Base-by-base conservation (phyloP, 2,888 invertebrate species). In the Stramonita haemastoma region DNA sequence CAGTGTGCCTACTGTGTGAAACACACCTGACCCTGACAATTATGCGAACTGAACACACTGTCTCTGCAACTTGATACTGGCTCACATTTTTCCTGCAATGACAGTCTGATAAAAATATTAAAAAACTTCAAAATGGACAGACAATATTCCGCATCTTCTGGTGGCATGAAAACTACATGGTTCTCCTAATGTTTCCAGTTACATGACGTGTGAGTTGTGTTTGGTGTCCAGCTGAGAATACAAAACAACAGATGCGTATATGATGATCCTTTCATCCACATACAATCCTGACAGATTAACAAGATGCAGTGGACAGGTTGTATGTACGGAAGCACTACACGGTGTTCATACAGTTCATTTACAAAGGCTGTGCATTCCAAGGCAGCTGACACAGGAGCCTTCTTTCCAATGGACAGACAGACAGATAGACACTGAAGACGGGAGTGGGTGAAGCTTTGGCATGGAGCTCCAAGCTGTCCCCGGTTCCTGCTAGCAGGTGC, bases 401-500 rank as follows among this genome's bases (percentile, higher is more conserved):
- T 34, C 26, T 32, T 19, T 26, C 81, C 81, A 83, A 22, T 15
- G 17, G 29, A 15, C 66, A 32, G 29, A 66, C 34, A 29, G 46
- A 22, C 6, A 6, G 29, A 15, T 34, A 32, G 29, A 66, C 34
- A 29, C 0, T 6, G 32, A 34, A 66, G 34, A 46, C 26, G 60
- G 66, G 86, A 66, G 26, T 34, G 56, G 57, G 22, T 15, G 29
- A 32, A 60, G 86, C 32, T 56, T 8, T 85, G 85, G 85, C 57
- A 29, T 56, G 34, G 34, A 32, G 26, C 34, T 79, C 66, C 34
- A 83, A 32, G 77, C 29, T 17, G 81, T 5, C 66, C 19, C 22
- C 81, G 46, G 8, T 22, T 46, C 73, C 46, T 29, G 73, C 90
- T 93, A 94, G 92, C 95, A 95, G 84, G 92, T 93, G 83, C 93